Conservation (phyloP, 64 coral and sea anemone species). For the Anthopleura sola region DNA sequence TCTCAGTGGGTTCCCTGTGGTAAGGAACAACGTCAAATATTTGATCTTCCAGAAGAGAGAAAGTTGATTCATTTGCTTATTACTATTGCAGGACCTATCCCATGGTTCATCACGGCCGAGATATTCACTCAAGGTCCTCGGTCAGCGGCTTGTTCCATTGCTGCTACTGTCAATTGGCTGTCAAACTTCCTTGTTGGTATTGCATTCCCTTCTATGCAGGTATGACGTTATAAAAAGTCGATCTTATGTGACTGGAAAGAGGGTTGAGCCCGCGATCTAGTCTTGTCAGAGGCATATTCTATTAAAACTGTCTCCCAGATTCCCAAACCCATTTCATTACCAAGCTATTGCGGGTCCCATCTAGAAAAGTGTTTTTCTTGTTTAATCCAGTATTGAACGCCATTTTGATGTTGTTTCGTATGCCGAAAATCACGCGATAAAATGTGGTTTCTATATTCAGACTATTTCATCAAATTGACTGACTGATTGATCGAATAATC, state of each 20-base stretch:
- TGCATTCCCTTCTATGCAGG: constrained; percentile 86
- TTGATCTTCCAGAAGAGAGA: background rate
- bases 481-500: too few relatives aligned
- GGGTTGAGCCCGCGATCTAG: background rate
- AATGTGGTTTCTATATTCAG: too few relatives aligned
- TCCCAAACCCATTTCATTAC: too few relatives aligned
- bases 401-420: too few relatives aligned
- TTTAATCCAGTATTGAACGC: too few relatives aligned
- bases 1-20: background rate
- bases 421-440: too few relatives aligned
- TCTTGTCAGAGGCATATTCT: too few relatives aligned
- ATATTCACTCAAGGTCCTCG: constrained; percentile 90
- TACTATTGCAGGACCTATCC: constrained; percentile 69
- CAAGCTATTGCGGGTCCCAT: too few relatives aligned
- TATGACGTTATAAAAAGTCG: background rate
- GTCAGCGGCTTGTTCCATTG: constrained; percentile 67
- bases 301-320: too few relatives aligned
- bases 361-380: too few relatives aligned
- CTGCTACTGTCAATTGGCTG: constrained; percentile 82
- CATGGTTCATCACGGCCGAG: constrained; percentile 96
- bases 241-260: background rate
- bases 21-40: background rate
- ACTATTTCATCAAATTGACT: too few relatives aligned
- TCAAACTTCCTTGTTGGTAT: constrained; percentile 88
- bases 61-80: background rate